Base-by-base conservation (phyloP, 2,797 vertebrate genomes). In the Enteromius radiatus region DNA sequence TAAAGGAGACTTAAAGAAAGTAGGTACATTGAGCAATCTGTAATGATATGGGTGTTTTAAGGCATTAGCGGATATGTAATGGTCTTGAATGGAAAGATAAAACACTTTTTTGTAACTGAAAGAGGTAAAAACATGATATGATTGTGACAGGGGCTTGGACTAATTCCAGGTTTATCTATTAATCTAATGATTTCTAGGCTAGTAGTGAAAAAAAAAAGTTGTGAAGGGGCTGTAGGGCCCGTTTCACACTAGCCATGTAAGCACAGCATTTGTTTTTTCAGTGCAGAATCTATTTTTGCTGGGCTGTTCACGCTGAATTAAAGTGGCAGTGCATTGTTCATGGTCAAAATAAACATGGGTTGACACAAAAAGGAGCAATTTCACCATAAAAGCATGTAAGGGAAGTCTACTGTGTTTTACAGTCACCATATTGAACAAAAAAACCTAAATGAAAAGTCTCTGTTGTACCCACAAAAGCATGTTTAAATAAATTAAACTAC, bases 181-280 rank as follows among this genome's bases (percentile, higher is more conserved):
- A 36, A 11, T 33, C 21, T n/a, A 74, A 74, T 74, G 11, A 21
- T 74, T 74, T 74, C 45, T 52, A 73, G 28, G 19, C 28, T 73
- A 52, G 31, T 23, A 38, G 19, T 5, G 3, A 45, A 19, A 19
- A 64, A 28, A 68, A 3, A 45, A 45, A 47, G 43, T 28, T 28
- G 43, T 26, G 38, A 14, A n/a, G 45, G 45, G 21, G 26, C 45
- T 33, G 19, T 33, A 73, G 10, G 70, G 19, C 47, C 28, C 19
- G 1, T 54, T 73, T 73, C 28, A 73, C 19, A 52, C 28, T 8
- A 63, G 26, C 59, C 26, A 63, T 0, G 14, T 63, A 63, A 63
- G 26, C 59, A 17, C 26, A 5, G 5, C 12, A 6, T 63, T 31
- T 26, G 10, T 26, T 10, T 65, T 70, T 47, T 28, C 4, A 45